A percentile compares a stretch with the other conserved stretches of the same genome.
These are phyloP conservation scores for Apodemus sylvaticus DNA, from an alignment of 2,113 vertebrate genomes.

Conservation along the genomic window DNA sequence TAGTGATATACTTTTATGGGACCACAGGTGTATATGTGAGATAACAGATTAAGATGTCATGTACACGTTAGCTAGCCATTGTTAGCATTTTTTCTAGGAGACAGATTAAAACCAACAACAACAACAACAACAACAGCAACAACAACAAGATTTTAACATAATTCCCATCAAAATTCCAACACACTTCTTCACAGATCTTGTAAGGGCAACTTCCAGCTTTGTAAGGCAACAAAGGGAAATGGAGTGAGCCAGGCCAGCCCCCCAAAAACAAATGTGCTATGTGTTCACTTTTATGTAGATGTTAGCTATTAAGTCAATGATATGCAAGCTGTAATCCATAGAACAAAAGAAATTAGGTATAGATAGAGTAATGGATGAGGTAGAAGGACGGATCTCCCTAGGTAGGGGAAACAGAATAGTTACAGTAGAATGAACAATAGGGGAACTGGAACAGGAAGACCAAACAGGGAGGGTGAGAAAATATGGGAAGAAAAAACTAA, in stretches of 20 bases:
- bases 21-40: no score
- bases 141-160: not conserved
- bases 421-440: not conserved
- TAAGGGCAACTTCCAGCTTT: not conserved
- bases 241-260: not conserved
- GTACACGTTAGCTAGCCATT: not conserved
- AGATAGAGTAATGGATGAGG: not conserved
- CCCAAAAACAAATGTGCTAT: not conserved
- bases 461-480: not conserved
- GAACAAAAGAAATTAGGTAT: not conserved
- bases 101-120: not conserved
- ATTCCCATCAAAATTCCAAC: not conserved
- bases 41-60: not conserved
- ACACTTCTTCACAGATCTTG: not conserved
- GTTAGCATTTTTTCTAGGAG: not conserved
- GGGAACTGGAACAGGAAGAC: not conserved
- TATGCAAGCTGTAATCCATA: not conserved
- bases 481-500: not conserved
- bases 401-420: not conserved
- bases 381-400: not conserved
- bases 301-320: not conserved
- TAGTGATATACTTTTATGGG: not conserved
- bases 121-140: not conserved
- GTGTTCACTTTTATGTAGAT: not conserved
- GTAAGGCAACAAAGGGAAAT: not conserved